Conservation (phyloP, 2,888 invertebrate species). For the Sipunculus nudus region DNA sequence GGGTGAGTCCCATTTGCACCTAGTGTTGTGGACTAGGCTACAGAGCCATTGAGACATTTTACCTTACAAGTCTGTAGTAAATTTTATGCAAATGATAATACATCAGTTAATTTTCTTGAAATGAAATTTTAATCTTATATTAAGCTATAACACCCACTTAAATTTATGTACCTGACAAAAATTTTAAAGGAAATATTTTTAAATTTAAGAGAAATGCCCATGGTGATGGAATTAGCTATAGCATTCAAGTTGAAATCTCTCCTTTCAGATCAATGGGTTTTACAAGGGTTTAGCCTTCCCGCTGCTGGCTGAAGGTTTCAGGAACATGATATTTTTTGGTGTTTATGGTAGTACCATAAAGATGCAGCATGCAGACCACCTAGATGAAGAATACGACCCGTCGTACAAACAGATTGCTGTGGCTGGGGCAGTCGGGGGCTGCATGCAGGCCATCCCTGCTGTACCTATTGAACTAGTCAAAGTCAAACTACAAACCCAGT, state of each 20-base stretch:
- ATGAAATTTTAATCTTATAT: too few species aligned
- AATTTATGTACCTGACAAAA: neutral
- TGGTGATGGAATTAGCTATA: constrained; percentile 13
- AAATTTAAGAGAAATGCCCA: neutral
- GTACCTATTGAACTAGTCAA: constrained; percentile 78
- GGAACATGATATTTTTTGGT: constrained; percentile 77
- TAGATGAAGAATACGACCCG: constrained; percentile 40
- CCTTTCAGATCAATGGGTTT: constrained; percentile 27
- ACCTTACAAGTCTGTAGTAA: too few species aligned
- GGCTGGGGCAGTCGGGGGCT: constrained; percentile 74
- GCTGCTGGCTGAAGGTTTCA: constrained; percentile 73
- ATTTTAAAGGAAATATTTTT: neutral
- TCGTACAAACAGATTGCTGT: constrained; percentile 67
- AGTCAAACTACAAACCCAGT: constrained; percentile 73
- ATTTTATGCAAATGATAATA: too few species aligned
- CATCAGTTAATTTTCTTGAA: too few species aligned
- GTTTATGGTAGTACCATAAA: constrained; percentile 71
- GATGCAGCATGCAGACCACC: constrained; percentile 42
- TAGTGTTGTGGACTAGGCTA: too few species aligned
- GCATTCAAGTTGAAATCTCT: neutral
- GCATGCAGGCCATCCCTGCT: constrained; percentile 72
- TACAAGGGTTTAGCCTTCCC: constrained; percentile 74
- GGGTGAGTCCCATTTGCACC: too few species aligned
- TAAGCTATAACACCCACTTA: too few species aligned
- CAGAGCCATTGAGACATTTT: too few species aligned